These are phyloP conservation scores for Aethina tumida DNA, from an alignment of 1,140 invertebrate genomes.

Conservation along the genomic window DNA sequence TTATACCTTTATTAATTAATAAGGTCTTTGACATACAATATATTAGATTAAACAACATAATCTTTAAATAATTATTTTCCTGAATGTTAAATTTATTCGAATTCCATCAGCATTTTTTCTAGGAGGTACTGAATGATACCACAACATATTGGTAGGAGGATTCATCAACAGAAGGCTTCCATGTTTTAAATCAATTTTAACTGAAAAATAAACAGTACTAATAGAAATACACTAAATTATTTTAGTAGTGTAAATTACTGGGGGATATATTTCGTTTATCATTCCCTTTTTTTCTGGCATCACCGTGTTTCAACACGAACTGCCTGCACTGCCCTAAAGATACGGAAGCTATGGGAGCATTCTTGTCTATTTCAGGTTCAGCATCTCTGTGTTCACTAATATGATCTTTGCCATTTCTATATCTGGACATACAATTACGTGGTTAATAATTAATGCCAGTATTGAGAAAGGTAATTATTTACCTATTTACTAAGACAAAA, in stretches of 20 bases:
- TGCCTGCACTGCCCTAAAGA: conserved; percentile 54
- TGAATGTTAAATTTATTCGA: conserved; percentile 62
- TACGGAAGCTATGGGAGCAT: conserved; percentile 55
- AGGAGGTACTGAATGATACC: conserved; percentile 60
- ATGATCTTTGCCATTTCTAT: conserved; percentile 56
- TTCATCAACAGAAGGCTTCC: conserved; percentile 63
- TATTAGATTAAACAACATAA: no score
- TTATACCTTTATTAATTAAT: no score
- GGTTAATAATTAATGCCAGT: conserved; percentile 2
- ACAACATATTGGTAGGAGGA: conserved; percentile 57
- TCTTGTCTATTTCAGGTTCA: conserved; percentile 52
- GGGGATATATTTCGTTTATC: conserved; percentile 36
- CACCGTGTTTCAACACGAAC: conserved; percentile 56
- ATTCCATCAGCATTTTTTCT: conserved; percentile 44
- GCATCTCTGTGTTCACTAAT: conserved; percentile 66
- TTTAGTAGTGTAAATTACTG: conserved; percentile 30
- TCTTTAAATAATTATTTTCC: conserved; percentile 35
- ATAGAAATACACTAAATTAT: conserved; percentile 1
- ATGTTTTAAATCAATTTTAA: conserved; percentile 51
- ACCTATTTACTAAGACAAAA: conserved; percentile 65
- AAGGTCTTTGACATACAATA: no score
- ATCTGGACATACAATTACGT: conserved; percentile 49
- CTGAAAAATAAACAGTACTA: conserved; percentile 30
- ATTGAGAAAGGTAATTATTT: conserved; percentile 13
- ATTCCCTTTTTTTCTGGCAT: conserved; percentile 39